phyloP scores from a whole-genome alignment of 2,888 invertebrate genomes.

The Zaprionus obscuricornis region DNA sequence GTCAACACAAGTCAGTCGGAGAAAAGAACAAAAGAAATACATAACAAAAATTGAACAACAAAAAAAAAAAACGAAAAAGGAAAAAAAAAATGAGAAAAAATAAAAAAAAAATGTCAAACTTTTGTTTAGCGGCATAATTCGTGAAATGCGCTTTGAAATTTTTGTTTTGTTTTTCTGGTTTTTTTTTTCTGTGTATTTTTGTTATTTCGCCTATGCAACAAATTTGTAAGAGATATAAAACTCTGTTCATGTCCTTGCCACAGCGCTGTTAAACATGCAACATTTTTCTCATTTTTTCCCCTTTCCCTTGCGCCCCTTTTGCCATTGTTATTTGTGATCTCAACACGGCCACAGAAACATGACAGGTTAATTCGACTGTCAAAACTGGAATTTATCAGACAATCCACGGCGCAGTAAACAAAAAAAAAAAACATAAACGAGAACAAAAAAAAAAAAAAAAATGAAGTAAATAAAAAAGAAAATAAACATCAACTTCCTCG shows the following conservation, averaged over 20 bases:
- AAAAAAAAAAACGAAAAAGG: neutral
- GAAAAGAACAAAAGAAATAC: conserved; percentile 30
- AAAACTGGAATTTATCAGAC: conserved; percentile 66
- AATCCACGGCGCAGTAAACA: conserved; percentile 23
- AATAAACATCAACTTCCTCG: conserved; percentile 30
- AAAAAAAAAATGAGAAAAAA: neutral
- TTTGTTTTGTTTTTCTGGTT: neutral
- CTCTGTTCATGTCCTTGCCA: conserved; percentile 34
- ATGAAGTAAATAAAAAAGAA: conserved; percentile 1
- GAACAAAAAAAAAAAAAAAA: neutral
- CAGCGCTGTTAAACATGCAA: conserved; percentile 53
- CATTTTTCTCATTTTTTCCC: conserved; percentile 35
- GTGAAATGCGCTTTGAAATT: conserved; percentile 26
- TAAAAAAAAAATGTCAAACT: neutral
- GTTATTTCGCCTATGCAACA: conserved; percentile 16
- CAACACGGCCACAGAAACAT: conserved; percentile 38
- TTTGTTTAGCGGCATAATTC: conserved; percentile 42
- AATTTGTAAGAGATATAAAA: conserved; percentile 12
- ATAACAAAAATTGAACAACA: conserved; percentile 2
- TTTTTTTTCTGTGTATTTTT: neutral
- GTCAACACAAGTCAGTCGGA: conserved; percentile 51
- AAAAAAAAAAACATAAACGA: neutral
- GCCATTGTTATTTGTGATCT: conserved; percentile 37
- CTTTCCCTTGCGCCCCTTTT: neutral
- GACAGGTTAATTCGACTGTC: conserved; percentile 72